Conservation (phyloP, 2,888 invertebrate genomes). For the Lepidochrysops patricia region DNA sequence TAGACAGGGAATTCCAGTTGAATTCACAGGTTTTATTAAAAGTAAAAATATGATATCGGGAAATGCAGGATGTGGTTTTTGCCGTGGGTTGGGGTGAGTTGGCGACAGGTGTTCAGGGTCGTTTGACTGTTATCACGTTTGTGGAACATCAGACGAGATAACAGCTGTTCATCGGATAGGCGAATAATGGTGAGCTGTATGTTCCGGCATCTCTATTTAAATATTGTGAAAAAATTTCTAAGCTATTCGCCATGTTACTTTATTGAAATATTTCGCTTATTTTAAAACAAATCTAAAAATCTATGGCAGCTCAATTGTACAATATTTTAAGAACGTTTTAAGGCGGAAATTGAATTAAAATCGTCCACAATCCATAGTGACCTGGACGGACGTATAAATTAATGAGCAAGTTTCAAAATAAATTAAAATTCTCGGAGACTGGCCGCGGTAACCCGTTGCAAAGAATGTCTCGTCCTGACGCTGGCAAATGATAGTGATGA, state of each 20-base stretch:
- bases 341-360: neutral
- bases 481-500: neutral
- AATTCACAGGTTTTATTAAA: neutral
- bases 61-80: neutral
- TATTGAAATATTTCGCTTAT: neutral
- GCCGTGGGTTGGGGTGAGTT: neutral
- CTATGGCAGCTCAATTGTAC: neutral
- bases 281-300: neutral
- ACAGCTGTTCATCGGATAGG: conserved; percentile 7
- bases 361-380: neutral
- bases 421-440: neutral
- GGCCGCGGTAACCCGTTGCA: neutral
- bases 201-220: neutral
- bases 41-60: neutral
- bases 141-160: neutral
- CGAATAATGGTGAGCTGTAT: neutral
- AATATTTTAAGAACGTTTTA: neutral
- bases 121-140: neutral
- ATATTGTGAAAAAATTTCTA: neutral
- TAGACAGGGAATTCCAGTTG: neutral
- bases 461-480: neutral
- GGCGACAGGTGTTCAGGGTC: conserved; percentile 1
- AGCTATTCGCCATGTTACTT: neutral
- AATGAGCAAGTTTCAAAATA: neutral
- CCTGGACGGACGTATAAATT: neutral